Base-by-base conservation (phyloP, 2,797 vertebrate genomes). In the Onychomys arenicola region DNA sequence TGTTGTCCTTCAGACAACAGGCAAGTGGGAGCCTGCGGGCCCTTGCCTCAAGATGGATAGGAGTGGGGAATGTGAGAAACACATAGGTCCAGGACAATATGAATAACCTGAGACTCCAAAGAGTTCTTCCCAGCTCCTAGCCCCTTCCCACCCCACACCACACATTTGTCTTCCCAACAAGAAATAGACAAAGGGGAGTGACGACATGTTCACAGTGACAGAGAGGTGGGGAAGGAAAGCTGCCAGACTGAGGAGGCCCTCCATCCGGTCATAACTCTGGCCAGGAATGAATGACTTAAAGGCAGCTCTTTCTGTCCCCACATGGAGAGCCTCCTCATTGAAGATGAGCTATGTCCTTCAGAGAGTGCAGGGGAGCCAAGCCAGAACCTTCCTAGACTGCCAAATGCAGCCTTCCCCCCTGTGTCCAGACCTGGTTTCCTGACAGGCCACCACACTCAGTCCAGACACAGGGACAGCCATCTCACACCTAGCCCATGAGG, bases 1-100 rank as follows among this genome's bases (percentile, higher is more conserved):
- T 96, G 97, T 40, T 96, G 98, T 95, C 91, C 96, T 95, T 97
- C 86, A 95, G 92, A 85, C 27, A 7, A 82, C 25, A 98, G 75
- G 96, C 81, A 9, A 95, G 94, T 67, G 94, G 93, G 75, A 97
- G 93, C 93, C 57, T 97, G 76, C 61, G 88, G 98, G 98, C 96
- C 95, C 76, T 95, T 97, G 92, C 97, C 92, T 95, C 95, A 34
- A 94, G 96, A 97, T 80, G 43, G 49, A 94, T 19, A 55, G 49
- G 85, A 95, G 82, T 5, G 57, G 78, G 75, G 49, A 80, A 71
- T 40, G 76, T 87, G 93, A 96, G 82, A 93, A 87, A 88, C 43
- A 19, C 91, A 83, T 6, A 46, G 78, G 63, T 75, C 86, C 77
- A 84, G 89, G 77, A 80, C n/a, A 9, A 0, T 13, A 25, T 57